These are phyloP conservation scores for Sympetrum striolatum DNA, from an alignment of 2,888 invertebrate genomes.

Conservation along the genomic window DNA sequence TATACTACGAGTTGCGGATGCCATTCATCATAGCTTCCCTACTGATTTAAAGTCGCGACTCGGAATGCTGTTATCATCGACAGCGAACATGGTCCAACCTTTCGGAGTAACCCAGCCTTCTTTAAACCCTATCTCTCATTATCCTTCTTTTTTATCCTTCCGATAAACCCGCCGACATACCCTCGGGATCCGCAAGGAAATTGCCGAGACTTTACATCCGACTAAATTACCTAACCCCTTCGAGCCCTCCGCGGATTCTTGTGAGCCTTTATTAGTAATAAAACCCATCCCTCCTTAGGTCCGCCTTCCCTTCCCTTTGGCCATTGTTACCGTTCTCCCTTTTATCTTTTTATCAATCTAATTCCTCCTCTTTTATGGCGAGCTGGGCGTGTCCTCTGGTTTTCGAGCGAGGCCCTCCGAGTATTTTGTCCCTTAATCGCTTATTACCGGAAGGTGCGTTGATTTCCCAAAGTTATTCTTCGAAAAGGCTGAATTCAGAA, in stretches of 20 bases:
- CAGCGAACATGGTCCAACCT: neutral
- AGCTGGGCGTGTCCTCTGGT: neutral
- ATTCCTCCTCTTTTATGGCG: conserved; percentile 11
- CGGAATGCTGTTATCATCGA: neutral
- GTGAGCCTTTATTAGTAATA: conserved; percentile 28
- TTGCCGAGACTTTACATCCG: conserved; percentile 38
- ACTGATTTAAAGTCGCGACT: neutral
- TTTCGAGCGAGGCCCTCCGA: neutral
- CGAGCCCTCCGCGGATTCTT: conserved; percentile 5
- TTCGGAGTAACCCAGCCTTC: neutral
- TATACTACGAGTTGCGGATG: neutral
- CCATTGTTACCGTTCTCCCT: neutral
- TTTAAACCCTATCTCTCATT: neutral
- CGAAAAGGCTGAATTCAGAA: neutral
- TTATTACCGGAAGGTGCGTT: neutral
- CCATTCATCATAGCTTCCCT: neutral
- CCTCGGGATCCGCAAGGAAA: conserved; percentile 18
- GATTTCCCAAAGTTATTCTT: neutral
- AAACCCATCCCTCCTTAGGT: neutral
- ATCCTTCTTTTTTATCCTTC: neutral
- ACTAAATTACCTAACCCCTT: conserved; percentile 14
- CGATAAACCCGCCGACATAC: conserved; percentile 12
- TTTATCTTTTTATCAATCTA: neutral
- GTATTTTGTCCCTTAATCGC: neutral
- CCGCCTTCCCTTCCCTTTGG: neutral